Evolutionary conservation across 2,888 invertebrate species (phyloP).

Genomic region (Hipparchia semele): DNA sequence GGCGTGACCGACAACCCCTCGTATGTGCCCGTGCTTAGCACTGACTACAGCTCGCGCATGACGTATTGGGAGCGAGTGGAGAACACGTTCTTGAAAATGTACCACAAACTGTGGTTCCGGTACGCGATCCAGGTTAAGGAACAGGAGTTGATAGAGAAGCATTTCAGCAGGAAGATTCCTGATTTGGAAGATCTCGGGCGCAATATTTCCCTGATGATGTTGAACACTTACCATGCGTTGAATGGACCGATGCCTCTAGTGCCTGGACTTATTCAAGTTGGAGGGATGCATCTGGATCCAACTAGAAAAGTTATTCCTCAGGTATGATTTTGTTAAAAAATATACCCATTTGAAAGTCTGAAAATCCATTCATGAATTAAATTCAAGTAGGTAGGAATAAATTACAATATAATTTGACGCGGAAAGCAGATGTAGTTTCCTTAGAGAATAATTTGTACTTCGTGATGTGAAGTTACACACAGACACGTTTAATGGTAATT

Average conservation of each 20-base stretch:
- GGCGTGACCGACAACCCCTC: constrained; percentile 77
- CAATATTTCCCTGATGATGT: constrained; percentile 72
- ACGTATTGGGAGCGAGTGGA: constrained; percentile 76
- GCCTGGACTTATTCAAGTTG: constrained; percentile 84
- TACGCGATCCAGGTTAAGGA: constrained; percentile 46
- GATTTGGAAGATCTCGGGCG: constrained; percentile 67
- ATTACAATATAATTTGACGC: neutral
- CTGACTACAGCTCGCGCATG: constrained; percentile 74
- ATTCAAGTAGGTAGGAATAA: too few species aligned
- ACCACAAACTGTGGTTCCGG: constrained; percentile 64
- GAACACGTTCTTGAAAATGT: constrained; percentile 60
- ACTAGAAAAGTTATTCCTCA: constrained; percentile 47
- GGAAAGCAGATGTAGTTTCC: neutral
- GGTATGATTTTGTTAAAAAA: constrained; percentile 19
- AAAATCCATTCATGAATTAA: neutral
- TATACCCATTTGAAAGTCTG: neutral
- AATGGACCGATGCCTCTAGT: constrained; percentile 81
- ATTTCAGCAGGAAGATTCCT: constrained; percentile 65
- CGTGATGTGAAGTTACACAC: neutral
- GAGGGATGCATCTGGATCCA: constrained; percentile 79
- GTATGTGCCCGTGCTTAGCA: constrained; percentile 80
- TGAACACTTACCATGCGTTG: constrained; percentile 80
- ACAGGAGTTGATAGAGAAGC: constrained; percentile 51
- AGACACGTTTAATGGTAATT: neutral
- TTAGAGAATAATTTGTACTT: neutral